phyloP scores from a whole-genome alignment of 2,797 vertebrate species.

The Ctenopoma multispine region DNA sequence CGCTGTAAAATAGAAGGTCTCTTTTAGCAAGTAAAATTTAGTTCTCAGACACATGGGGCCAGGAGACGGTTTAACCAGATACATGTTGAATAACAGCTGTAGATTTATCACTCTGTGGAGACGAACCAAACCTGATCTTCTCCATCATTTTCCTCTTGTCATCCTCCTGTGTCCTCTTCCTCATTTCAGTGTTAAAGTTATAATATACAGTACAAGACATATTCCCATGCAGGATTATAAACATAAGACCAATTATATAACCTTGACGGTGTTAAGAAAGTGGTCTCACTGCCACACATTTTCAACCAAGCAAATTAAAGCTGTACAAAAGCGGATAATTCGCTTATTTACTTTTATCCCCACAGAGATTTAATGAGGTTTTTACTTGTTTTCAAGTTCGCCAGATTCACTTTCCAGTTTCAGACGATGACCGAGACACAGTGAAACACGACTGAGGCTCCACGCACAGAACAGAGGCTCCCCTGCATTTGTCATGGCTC shows the following conservation, averaged over 20 bases:
- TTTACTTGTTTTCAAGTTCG: constrained; percentile 18
- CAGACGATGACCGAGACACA: constrained; percentile 9
- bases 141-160: constrained; percentile 11
- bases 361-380: too few species aligned
- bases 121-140: constrained; percentile 41
- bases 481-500: constrained; percentile 53
- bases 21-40: constrained; percentile 32
- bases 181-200: not conserved
- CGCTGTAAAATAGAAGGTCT: constrained; percentile 48
- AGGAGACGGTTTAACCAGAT: constrained; percentile 33
- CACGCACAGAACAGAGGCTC: constrained; percentile 34
- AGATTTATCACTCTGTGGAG: constrained; percentile 46
- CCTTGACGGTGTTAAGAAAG: too few species aligned
- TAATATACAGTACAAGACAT: not conserved
- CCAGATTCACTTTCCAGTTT: constrained; percentile 31
- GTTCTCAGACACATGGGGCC: constrained; percentile 39
- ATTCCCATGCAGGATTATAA: not conserved
- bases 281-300: too few species aligned
- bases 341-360: too few species aligned
- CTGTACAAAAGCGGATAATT: too few species aligned
- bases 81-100: constrained; percentile 41
- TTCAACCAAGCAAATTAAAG: too few species aligned
- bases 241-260: too few species aligned
- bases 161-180: not conserved
- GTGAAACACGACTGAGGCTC: constrained; percentile 1